Evolutionary conservation across 2,113 vertebrate genomes (phyloP), one percentile per base, ranked within the genome.

Genomic region (Chamaea fasciata): DNA sequence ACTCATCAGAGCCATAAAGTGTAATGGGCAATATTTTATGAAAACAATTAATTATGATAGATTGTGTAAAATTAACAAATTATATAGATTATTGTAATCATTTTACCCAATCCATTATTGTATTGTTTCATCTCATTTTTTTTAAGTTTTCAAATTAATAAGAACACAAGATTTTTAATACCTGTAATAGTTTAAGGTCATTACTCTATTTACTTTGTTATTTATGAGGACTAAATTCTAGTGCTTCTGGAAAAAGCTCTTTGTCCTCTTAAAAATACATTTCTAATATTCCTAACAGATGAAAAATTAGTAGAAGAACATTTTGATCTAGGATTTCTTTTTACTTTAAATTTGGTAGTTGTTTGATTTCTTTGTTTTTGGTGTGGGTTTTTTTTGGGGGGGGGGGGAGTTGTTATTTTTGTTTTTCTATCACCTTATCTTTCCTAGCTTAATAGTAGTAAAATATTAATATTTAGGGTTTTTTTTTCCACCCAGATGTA

Each of bases 401-500:
- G 37, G 37, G 37, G 37, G 37, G 37, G n/a, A n/a, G n/a, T n/a
- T n/a, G 13, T 42, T 30, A 55, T 7, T 41, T n/a, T 30, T 74
- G 70, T 4, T 10, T 47, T 71, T 33, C 21, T 50, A 26, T 69
- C 4, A 27, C 33, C 5, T 82, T 75, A 42, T 28, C 56, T 91
- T 93, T 84, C 30, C 7, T 10, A 59, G 2, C 11, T 60, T 57
- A 80, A 27, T 46, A 11, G 47, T 64, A 73, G 31, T 42, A 65
- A 70, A 86, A 83, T 83, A 63, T 3, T 68, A 57, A 64, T 76
- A 87, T 60, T 65, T 62, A 52, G 21, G 16, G 7, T 1, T 0
- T 8, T 17, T n/a, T 59, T 13, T n/a, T 5, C 3, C 8, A 23
- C 21, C 2, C 1, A 1, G 9, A 3, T 68, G 21, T 63, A 68